phyloP scores from a whole-genome alignment of 2,797 vertebrate species.

The Craterocephalus amniculus region DNA sequence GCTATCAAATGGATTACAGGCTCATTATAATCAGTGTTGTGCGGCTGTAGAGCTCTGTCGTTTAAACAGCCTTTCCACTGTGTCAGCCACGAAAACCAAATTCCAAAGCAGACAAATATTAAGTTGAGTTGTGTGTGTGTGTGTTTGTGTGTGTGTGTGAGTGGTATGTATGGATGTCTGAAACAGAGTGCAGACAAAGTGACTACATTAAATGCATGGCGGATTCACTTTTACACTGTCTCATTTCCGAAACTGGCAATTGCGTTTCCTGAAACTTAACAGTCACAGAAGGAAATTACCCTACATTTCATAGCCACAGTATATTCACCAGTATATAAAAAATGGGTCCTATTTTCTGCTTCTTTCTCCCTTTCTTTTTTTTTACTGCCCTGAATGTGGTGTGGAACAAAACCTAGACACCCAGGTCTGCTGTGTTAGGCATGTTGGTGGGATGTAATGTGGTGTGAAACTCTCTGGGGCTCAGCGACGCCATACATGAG shows the following conservation, averaged over 20 bases:
- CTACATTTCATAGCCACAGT: constrained; percentile 33
- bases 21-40: constrained; percentile 66
- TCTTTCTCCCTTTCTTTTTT: constrained; percentile 34
- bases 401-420: constrained; percentile 27
- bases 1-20: constrained; percentile 73
- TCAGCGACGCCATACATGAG: constrained; percentile 44
- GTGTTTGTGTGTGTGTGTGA: neutral
- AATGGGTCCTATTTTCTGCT: constrained; percentile 47
- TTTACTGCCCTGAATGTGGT: constrained; percentile 31
- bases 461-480: constrained; percentile 44
- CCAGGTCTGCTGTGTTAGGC: constrained; percentile 19
- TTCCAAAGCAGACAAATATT: constrained; percentile 39
- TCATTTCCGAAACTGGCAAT: constrained; percentile 53
- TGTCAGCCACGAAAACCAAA: constrained; percentile 58
- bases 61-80: constrained; percentile 54
- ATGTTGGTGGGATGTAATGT: constrained; percentile 62
- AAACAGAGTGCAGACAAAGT: constrained; percentile 32
- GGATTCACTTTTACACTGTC: constrained; percentile 59
- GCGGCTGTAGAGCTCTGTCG: constrained; percentile 46
- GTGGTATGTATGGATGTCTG: constrained; percentile 18
- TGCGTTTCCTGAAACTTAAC: constrained; percentile 60
- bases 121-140: too few relatives aligned
- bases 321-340: constrained; percentile 37
- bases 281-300: constrained; percentile 40
- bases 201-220: constrained; percentile 46